A percentile compares a stretch with the other conserved stretches of the same genome.
Conservation (phyloP, 2,888 invertebrate genomes). For the Nemapogon koenigi region DNA sequence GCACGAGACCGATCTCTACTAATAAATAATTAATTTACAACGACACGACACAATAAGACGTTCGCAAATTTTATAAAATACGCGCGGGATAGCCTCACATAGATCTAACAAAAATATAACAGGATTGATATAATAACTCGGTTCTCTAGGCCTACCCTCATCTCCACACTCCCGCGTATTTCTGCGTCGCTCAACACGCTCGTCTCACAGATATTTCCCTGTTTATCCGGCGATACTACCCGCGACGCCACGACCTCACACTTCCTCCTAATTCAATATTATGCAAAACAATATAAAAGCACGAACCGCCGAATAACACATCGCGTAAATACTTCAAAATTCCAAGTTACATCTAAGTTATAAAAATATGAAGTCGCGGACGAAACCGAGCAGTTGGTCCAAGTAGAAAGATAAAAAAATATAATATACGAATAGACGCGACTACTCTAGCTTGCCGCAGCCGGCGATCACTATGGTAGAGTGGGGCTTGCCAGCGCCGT, state of each 20-base stretch:
- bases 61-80: no score
- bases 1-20: slow-evolving; percentile 15
- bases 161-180: background rate
- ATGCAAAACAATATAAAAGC: slow-evolving; percentile 9
- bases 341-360: slow-evolving; percentile 14
- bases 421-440: slow-evolving; percentile 3
- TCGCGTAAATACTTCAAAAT: slow-evolving; percentile 26
- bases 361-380: slow-evolving; percentile 24
- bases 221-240: slow-evolving; percentile 9
- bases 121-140: background rate
- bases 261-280: background rate
- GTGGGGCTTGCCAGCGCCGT: slow-evolving; percentile 79
- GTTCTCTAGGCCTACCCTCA: slow-evolving; percentile 10
- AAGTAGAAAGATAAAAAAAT: slow-evolving; percentile 16
- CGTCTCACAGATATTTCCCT: slow-evolving; percentile 7
- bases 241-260: background rate
- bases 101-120: background rate
- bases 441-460: slow-evolving; percentile 74
- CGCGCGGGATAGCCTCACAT: background rate
- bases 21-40: no score
- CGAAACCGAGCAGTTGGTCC: slow-evolving; percentile 14
- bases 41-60: no score
- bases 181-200: background rate
- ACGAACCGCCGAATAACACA: slow-evolving; percentile 20
- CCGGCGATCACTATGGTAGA: slow-evolving; percentile 75